Evolutionary conservation across 2,797 vertebrate genomes (phyloP).

Genomic region (Nannoperca obscura): DNA sequence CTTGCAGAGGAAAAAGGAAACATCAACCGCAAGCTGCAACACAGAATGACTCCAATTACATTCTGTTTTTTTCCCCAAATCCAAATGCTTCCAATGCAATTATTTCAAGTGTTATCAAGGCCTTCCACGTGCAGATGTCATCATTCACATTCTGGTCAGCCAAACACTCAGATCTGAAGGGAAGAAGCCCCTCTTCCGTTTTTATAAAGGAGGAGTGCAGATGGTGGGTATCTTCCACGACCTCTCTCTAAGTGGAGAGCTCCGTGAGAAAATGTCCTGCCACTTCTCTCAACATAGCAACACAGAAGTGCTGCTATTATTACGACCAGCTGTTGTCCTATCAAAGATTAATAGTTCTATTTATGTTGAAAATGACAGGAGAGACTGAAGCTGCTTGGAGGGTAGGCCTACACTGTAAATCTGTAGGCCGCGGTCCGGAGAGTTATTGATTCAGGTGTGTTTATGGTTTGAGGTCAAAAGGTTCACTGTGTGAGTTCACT

Average conservation of each 20-base stretch:
- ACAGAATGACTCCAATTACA: not conserved
- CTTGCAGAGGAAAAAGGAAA: not conserved
- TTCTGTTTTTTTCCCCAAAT: not conserved
- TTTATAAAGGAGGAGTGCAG: constrained; percentile 47
- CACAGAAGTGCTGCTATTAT: constrained; percentile 68
- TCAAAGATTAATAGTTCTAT: constrained; percentile 61
- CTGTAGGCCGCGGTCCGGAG: not conserved
- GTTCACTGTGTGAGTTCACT: constrained; percentile 5
- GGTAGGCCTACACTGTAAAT: not conserved
- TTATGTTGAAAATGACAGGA: constrained; percentile 24
- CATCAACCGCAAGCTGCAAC: not conserved
- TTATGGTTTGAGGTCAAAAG: constrained; percentile 22
- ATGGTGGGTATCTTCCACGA: constrained; percentile 34
- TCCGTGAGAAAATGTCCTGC: constrained; percentile 65
- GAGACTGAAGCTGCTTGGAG: not conserved
- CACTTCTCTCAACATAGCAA: constrained; percentile 32
- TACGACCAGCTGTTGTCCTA: constrained; percentile 52
- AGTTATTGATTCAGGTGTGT: constrained; percentile 2
- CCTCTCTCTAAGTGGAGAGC: constrained; percentile 41
- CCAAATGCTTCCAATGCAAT: constrained; percentile 26
- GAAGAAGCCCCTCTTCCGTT: not conserved
- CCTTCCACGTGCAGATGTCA: not conserved
- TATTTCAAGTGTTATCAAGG: constrained; percentile 25
- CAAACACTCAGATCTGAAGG: not conserved
- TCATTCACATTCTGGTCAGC: not conserved